Percentiles rank a stretch among this genome's conserved stretches.
Evolutionary conservation across 2,113 vertebrate species (phyloP).

Genomic region (Empidonax traillii): DNA sequence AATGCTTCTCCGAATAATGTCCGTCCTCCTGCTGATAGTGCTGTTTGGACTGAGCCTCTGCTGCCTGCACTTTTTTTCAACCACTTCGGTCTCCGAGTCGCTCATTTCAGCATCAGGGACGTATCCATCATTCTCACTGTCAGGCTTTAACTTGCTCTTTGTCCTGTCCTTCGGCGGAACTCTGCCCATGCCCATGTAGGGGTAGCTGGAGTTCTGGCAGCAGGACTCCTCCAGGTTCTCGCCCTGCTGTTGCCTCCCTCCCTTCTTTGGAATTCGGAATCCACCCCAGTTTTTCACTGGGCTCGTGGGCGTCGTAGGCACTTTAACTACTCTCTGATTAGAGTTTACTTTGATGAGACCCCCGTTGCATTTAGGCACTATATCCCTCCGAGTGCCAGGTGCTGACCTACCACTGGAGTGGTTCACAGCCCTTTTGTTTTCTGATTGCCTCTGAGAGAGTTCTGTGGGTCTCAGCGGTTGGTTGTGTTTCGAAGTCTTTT

Average conservation of each 20-base stretch:
- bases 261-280: conserved; percentile 94
- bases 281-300: conserved; percentile 91
- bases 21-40: conserved; percentile 80
- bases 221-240: conserved; percentile 60
- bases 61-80: conserved; percentile 83
- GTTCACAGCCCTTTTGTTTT: conserved; percentile 63
- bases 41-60: conserved; percentile 80
- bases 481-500: conserved; percentile 74
- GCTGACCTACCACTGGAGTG: conserved; percentile 64
- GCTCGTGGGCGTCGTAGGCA: conserved; percentile 75
- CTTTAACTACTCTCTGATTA: conserved; percentile 70
- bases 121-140: conserved; percentile 81
- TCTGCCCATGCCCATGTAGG: conserved; percentile 65
- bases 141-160: conserved; percentile 75
- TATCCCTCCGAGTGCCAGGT: conserved; percentile 61
- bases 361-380: conserved; percentile 76
- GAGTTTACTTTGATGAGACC: conserved; percentile 74
- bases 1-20: conserved; percentile 90
- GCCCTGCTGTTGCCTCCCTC: conserved; percentile 76
- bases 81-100: conserved; percentile 81
- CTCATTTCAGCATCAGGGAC: conserved; percentile 75
- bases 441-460: conserved; percentile 68
- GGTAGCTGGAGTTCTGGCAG: conserved; percentile 64
- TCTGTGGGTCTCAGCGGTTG: conserved; percentile 73
- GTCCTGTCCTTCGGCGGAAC: conserved; percentile 72